Evolutionary conservation across 1,140 invertebrate species (phyloP).

Genomic region (Phymastichus coffea): DNA sequence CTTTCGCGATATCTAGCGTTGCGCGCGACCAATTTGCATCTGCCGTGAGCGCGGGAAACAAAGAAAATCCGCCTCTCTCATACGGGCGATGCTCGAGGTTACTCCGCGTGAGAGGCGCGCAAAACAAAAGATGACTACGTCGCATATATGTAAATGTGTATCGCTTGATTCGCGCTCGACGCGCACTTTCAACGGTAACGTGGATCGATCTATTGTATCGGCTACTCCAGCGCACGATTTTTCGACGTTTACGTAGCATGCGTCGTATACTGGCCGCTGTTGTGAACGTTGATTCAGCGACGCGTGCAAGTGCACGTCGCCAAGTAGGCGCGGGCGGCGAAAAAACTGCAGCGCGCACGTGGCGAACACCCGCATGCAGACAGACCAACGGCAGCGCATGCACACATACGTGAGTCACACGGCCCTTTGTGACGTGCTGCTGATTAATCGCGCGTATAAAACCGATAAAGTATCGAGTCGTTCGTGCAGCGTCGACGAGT

Average conservation of each 20-base stretch:
- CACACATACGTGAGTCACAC: conserved; percentile 46
- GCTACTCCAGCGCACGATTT: too few species aligned
- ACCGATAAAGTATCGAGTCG: too few species aligned
- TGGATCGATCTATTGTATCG: too few species aligned
- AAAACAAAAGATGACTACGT: conserved; percentile 23
- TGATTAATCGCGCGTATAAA: too few species aligned
- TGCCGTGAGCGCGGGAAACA: conserved; percentile 27
- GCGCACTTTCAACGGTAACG: conserved; percentile 21
- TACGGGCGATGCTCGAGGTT: conserved; percentile 25
- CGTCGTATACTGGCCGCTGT: too few species aligned
- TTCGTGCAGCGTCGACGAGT: too few species aligned
- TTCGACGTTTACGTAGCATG: too few species aligned
- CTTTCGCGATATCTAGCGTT: too few species aligned
- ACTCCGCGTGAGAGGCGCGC: background rate
- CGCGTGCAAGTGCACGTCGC: too few species aligned
- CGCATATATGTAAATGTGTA: conserved; percentile 23
- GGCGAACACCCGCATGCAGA: conserved; percentile 49
- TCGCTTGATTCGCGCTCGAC: background rate
- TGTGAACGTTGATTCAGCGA: too few species aligned
- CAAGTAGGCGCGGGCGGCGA: too few species aligned
- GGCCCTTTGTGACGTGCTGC: too few species aligned
- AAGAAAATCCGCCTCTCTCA: conserved; percentile 26
- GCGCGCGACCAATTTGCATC: conserved; percentile 20
- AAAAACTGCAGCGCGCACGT: conserved; percentile 52
- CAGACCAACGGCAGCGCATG: conserved; percentile 4